phyloP scores from a whole-genome alignment of 2,113 vertebrate species.

The Aphyosemion australe region DNA sequence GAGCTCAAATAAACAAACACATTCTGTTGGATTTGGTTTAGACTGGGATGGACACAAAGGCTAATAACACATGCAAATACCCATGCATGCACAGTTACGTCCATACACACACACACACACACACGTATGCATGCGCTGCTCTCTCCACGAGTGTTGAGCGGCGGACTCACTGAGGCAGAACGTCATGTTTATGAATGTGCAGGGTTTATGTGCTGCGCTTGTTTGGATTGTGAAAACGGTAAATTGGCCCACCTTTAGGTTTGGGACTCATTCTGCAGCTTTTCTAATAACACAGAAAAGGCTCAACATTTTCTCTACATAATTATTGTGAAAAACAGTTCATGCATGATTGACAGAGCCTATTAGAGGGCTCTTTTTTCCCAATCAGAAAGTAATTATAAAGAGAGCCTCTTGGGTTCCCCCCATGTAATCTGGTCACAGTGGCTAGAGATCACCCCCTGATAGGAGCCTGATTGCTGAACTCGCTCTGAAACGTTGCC shows the following conservation, averaged over 20 bases:
- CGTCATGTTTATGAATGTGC: constrained; percentile 50
- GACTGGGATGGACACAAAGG: constrained; percentile 21
- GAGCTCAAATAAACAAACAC: constrained; percentile 55
- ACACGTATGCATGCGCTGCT: constrained; percentile 1
- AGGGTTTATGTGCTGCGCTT: constrained; percentile 30
- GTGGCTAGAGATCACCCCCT: constrained; percentile 64
- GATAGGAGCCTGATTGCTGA: constrained; percentile 67
- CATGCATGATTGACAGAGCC: constrained; percentile 72
- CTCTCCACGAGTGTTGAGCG: constrained; percentile 12
- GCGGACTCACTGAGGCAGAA: constrained; percentile 35
- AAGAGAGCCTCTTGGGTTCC: constrained; percentile 66
- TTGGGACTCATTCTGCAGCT: not conserved
- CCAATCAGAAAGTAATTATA: constrained; percentile 78
- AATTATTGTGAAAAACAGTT: constrained; percentile 50
- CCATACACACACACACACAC: constrained; percentile 10
- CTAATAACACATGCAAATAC: constrained; percentile 40
- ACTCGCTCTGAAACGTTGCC: constrained; percentile 37
- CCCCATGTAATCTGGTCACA: constrained; percentile 72
- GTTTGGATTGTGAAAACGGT: constrained; percentile 47
- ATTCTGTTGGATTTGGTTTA: constrained; percentile 42
- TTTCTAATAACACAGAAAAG: constrained; percentile 24
- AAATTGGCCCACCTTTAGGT: constrained; percentile 42
- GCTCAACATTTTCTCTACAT: constrained; percentile 30
- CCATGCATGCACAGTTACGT: constrained; percentile 9
- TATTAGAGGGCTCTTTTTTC: constrained; percentile 70